Evolutionary conservation across 2,888 invertebrate species (phyloP).

Genomic region (Ganaspis brasiliensis): DNA sequence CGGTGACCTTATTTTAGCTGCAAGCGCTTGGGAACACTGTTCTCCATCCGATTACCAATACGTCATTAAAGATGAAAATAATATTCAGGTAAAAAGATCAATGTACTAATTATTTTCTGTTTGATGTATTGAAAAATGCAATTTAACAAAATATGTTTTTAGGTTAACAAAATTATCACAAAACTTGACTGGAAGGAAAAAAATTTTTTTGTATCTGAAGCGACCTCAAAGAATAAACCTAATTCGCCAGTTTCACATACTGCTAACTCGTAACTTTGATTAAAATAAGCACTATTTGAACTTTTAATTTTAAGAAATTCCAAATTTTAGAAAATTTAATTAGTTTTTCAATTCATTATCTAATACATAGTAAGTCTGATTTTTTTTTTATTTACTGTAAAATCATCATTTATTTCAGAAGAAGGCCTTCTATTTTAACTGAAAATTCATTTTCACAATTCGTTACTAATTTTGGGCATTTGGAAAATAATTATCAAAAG

Average conservation of each 20-base stretch:
- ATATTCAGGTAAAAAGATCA: not conserved
- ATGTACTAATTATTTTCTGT: not conserved
- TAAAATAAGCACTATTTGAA: too few relatives aligned
- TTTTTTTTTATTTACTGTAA: too few relatives aligned
- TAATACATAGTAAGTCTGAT: too few relatives aligned
- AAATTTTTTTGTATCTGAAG: not conserved
- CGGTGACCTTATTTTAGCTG: not conserved
- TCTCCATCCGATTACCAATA: constrained; percentile 1
- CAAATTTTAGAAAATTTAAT: too few relatives aligned
- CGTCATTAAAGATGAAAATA: constrained; percentile 3
- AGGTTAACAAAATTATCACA: not conserved
- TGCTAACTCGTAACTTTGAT: constrained; percentile 2
- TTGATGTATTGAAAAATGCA: not conserved
- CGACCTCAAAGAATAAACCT: not conserved
- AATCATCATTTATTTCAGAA: not conserved
- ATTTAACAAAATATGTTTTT: not conserved
- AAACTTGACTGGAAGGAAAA: not conserved
- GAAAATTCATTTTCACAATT: constrained; percentile 4
- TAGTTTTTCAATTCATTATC: too few relatives aligned
- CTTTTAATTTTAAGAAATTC: too few relatives aligned
- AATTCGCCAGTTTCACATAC: not conserved
- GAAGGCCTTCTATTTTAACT: not conserved
- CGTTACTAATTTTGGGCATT: not conserved
- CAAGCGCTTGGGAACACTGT: constrained; percentile 1
- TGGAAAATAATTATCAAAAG: not conserved